phyloP scores from a whole-genome alignment of 2,888 invertebrate genomes.

The Diploptera punctata region DNA sequence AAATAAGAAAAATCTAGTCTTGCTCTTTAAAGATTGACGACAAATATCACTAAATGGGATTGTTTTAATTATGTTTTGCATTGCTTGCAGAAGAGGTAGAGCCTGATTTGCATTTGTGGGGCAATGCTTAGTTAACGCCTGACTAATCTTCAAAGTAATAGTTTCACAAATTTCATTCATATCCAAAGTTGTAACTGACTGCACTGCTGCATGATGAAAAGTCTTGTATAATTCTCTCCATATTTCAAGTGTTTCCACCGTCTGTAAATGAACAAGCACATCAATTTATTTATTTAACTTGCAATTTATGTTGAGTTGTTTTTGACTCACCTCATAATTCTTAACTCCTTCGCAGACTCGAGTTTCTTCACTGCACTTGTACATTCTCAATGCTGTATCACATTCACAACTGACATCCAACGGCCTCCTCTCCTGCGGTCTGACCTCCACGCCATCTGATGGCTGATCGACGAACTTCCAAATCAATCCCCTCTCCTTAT shows the following conservation, averaged over 20 bases:
- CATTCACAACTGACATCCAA: no score
- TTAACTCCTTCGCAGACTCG: no score
- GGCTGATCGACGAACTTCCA: no score
- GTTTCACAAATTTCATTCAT: constrained; percentile 21
- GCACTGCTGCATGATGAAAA: background rate
- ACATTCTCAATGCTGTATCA: no score
- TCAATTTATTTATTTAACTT: no score
- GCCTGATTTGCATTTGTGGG: background rate
- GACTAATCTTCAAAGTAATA: background rate
- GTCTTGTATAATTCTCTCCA: constrained; percentile 20
- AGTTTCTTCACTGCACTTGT: no score
- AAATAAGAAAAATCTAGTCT: background rate
- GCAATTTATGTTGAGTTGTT: no score
- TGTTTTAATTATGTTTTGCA: background rate
- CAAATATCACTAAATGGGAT: background rate
- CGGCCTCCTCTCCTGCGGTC: no score
- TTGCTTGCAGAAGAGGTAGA: background rate
- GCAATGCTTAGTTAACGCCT: background rate
- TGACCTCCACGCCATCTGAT: no score
- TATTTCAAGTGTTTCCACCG: background rate
- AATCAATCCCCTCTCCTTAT: no score
- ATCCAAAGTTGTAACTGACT: background rate
- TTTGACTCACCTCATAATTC: no score
- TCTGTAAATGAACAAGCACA: no score
- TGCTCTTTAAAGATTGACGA: background rate